These are phyloP conservation scores for Macaria notata DNA, from an alignment of 2,888 invertebrate species.

Conservation along the genomic window DNA sequence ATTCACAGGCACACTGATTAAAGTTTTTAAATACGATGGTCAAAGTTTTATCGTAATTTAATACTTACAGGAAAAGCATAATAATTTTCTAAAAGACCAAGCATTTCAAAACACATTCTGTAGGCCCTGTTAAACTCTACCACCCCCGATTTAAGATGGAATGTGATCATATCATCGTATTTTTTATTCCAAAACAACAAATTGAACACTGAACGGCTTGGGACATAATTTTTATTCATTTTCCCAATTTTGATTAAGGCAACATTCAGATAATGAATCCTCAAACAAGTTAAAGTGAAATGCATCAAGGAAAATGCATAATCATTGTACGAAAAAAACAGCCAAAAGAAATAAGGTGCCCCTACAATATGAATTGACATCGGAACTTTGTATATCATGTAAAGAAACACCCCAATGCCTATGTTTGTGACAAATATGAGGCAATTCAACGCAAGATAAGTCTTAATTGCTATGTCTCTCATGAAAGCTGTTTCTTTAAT, in stretches of 20 bases:
- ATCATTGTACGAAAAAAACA: conserved; percentile 50
- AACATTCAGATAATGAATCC: conserved; percentile 58
- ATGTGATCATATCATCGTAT: conserved; percentile 48
- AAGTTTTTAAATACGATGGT: no score
- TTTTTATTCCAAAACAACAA: conserved; percentile 51
- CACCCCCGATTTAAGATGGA: conserved; percentile 40
- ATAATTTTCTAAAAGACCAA: conserved; percentile 40
- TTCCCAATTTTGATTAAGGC: conserved; percentile 54
- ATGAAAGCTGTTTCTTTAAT: conserved; percentile 57
- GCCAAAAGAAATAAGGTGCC: conserved; percentile 42
- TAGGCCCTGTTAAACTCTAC: conserved; percentile 45
- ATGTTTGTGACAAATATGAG: conserved; percentile 35
- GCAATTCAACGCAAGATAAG: conserved; percentile 29
- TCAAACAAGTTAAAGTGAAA: conserved; percentile 40
- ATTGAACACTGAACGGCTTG: conserved; percentile 49
- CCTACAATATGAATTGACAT: conserved; percentile 41
- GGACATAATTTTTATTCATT: conserved; percentile 50
- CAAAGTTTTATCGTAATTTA: neutral
- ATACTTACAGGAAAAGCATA: conserved; percentile 53
- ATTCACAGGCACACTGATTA: no score
- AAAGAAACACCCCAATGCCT: conserved; percentile 37
- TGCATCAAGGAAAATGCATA: conserved; percentile 34
- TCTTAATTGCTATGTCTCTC: conserved; percentile 43
- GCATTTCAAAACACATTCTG: conserved; percentile 46
- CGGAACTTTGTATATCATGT: conserved; percentile 39